A percentile compares a stretch with the other conserved stretches of the same genome.
Evolutionary conservation across 2,888 invertebrate genomes (phyloP).

Genomic region (Scotopteryx bipunctaria): DNA sequence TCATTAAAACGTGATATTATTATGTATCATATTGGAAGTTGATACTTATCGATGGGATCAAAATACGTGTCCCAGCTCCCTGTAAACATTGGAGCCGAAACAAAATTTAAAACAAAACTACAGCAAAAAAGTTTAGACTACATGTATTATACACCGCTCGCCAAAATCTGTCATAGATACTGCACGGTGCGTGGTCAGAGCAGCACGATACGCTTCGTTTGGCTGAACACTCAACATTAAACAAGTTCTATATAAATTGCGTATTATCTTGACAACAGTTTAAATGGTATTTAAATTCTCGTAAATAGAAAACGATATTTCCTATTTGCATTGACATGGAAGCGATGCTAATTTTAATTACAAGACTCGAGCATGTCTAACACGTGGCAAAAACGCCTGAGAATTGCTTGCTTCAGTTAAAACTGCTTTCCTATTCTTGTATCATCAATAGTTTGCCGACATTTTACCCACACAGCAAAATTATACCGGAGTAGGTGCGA

Average conservation of each 20-base stretch:
- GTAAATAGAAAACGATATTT: conserved; percentile 48
- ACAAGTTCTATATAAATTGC: background rate
- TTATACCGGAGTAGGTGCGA: conserved; percentile 49
- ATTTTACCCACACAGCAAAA: conserved; percentile 49
- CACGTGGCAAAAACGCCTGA: conserved; percentile 54
- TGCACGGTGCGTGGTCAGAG: background rate
- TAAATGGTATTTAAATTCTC: background rate
- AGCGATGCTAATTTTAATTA: conserved; percentile 57
- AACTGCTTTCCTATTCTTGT: conserved; percentile 42
- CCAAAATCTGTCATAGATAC: conserved; percentile 13
- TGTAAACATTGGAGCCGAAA: conserved; percentile 14
- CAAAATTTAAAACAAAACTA: conserved; percentile 13
- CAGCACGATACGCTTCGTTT: background rate
- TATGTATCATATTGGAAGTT: conserved; percentile 23
- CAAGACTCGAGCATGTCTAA: conserved; percentile 46
- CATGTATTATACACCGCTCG: background rate
- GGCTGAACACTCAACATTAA: conserved; percentile 5
- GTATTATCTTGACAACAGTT: background rate
- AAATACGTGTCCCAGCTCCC: conserved; percentile 16
- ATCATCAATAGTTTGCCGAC: conserved; percentile 45
- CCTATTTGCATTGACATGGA: conserved; percentile 52
- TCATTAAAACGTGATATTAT: conserved; percentile 24
- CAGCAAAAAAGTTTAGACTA: conserved; percentile 9
- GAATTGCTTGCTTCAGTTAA: conserved; percentile 46
- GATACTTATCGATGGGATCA: conserved; percentile 23